Base-by-base conservation (phyloP, 92 coral and sea anemone species). In the Palythoa grandis region DNA sequence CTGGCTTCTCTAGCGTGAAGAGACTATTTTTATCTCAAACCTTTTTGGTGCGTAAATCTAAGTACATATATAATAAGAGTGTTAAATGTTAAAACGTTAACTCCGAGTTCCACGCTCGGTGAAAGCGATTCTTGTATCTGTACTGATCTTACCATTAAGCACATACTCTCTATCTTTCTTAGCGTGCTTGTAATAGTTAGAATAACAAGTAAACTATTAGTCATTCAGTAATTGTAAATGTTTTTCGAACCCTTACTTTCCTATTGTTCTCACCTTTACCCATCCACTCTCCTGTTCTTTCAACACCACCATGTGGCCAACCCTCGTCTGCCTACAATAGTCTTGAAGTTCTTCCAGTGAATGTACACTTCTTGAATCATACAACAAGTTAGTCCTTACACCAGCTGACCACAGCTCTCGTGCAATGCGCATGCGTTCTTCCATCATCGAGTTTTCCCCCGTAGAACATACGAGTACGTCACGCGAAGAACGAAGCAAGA, bases 381-480 rank as follows among this genome's bases (percentile, higher is more conserved):
- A 95, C 82, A 83, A 93, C 23, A 97, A 79, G 52, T 89, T 92
- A 16, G 97, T 94, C 54, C 80, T 86, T 89, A 96, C 92, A 7
- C 96, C 95, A 9, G 90, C 92, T 12, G 78, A 73, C 93, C 98
- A 93, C 70, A 95, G 82, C 72, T 91, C 93, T 66, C 91, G 95
- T 4, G 93, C 97, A 69, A 97, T 88, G 23, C 92, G 91, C 92
- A 91, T 97, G 92, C 97, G 95, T 74, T 93, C 94, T 3, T 67
- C 87, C 57, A 93, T 60, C 91, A 93, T 85, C 2, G 93, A 83
- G 78, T 90, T 92, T 83, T 90, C 89, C 9, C 99, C 96, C 25
- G 88, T 90, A 11, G 98, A 92, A 84, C 98, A 96, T 38, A 97
- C 91, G 29, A 95, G 78, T 0, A 97, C 99, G 86, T 97, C 98